Evolutionary conservation across 2,888 invertebrate species (phyloP).

Genomic region (Rapana venosa): DNA sequence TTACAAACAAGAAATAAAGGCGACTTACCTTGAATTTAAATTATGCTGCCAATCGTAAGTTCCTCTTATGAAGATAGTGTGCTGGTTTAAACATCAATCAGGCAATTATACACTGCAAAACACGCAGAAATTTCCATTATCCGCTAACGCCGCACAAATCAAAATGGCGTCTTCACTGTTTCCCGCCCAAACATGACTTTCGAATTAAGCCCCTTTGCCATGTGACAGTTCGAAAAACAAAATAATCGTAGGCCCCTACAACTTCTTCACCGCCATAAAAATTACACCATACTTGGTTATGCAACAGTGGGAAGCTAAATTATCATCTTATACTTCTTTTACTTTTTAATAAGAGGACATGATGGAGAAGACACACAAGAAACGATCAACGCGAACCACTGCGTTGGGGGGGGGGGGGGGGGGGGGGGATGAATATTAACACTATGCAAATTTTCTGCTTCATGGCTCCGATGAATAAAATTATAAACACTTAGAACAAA

Average conservation of each 20-base stretch:
- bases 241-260: not conserved
- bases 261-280: too few species aligned
- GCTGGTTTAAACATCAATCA: slow-evolving; percentile 44
- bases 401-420: too few species aligned
- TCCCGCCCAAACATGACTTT: slow-evolving; percentile 72
- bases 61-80: not conserved
- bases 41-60: not conserved
- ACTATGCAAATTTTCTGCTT: too few species aligned
- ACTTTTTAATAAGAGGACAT: too few species aligned
- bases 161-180: slow-evolving; percentile 74
- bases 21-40: not conserved
- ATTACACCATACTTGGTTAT: too few species aligned
- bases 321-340: too few species aligned
- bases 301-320: too few species aligned
- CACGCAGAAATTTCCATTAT: slow-evolving; percentile 52
- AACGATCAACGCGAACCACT: too few species aligned
- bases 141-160: slow-evolving; percentile 49
- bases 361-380: too few species aligned
- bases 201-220: slow-evolving; percentile 53
- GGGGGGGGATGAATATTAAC: too few species aligned
- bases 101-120: slow-evolving; percentile 51
- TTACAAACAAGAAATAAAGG: not conserved
- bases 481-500: too few species aligned
- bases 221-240: not conserved
- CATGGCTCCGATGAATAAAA: too few species aligned